These are phyloP conservation scores for Hyles euphorbiae DNA, from an alignment of 1,140 invertebrate genomes.

Conservation along the genomic window DNA sequence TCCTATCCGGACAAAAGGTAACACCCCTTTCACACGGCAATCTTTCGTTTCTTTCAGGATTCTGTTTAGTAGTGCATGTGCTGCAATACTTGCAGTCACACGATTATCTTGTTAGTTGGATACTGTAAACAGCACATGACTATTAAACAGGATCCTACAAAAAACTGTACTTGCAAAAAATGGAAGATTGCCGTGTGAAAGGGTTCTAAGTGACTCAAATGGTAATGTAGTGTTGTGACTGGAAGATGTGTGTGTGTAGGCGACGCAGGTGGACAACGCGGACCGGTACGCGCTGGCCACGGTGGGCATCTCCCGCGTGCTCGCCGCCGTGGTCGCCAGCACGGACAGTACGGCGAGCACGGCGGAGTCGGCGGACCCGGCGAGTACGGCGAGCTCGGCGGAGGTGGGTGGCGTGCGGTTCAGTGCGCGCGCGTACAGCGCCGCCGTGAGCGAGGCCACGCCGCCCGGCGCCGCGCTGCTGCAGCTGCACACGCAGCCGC, in stretches of 20 bases:
- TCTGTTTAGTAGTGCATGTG: no score
- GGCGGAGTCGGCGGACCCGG: conserved; percentile 4
- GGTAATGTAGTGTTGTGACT: no score
- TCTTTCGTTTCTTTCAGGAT: no score
- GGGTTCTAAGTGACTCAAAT: no score
- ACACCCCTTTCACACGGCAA: no score
- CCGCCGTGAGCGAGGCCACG: conserved; percentile 85
- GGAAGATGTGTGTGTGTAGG: conserved; percentile 65
- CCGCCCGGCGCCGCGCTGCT: conserved; percentile 83
- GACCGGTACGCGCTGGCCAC: conserved; percentile 92
- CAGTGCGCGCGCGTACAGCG: conserved; percentile 83
- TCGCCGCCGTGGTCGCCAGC: conserved; percentile 73
- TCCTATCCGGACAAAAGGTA: no score
- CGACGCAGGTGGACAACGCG: conserved; percentile 90
- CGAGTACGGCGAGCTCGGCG: conserved; percentile 32
- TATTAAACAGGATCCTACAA: no score
- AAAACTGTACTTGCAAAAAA: no score
- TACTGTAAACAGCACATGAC: no score
- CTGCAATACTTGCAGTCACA: no score
- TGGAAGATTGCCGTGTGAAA: no score
- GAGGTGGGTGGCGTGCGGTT: conserved; percentile 85
- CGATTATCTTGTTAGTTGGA: no score
- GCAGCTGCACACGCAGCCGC: conserved; percentile 77
- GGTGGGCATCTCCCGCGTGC: conserved; percentile 77
- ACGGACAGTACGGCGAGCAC: conserved; percentile 29